Evolutionary conservation across 2,797 vertebrate species (phyloP).

Genomic region (Pangasius krempfi): DNA sequence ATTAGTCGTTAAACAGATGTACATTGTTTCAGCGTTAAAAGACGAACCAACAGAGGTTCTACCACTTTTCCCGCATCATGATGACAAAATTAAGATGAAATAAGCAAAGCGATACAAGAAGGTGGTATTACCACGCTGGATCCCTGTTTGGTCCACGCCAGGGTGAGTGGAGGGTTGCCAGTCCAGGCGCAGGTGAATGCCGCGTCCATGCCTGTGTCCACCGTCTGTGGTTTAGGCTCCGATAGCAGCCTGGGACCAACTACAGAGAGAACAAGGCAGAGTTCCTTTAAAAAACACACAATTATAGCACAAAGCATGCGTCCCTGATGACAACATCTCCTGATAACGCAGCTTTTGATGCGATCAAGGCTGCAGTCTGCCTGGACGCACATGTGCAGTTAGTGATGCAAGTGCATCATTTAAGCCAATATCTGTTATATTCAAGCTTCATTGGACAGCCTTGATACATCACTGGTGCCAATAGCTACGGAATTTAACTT

Average conservation of each 20-base stretch:
- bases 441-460: background rate
- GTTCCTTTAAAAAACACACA: background rate
- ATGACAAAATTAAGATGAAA: background rate
- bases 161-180: slow-evolving; percentile 87
- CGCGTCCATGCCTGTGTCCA: slow-evolving; percentile 85
- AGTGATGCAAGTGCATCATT: background rate
- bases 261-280: slow-evolving; percentile 55
- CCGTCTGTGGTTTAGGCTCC: slow-evolving; percentile 80
- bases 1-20: background rate
- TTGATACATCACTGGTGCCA: slow-evolving; percentile 11
- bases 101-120: slow-evolving; percentile 20
- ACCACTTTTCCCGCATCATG: background rate
- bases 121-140: slow-evolving; percentile 78
- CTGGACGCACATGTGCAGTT: too few relatives aligned
- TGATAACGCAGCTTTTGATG: slow-evolving; percentile 6
- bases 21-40: background rate
- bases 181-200: slow-evolving; percentile 89
- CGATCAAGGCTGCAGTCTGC: background rate
- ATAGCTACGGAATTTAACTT: background rate
- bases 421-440: background rate
- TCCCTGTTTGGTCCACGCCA: slow-evolving; percentile 88
- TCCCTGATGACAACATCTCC: background rate
- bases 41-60: background rate
- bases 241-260: slow-evolving; percentile 86
- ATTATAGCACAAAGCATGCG: background rate